Conservation (phyloP, 2,888 invertebrate genomes). For the Diarsia rubi region DNA sequence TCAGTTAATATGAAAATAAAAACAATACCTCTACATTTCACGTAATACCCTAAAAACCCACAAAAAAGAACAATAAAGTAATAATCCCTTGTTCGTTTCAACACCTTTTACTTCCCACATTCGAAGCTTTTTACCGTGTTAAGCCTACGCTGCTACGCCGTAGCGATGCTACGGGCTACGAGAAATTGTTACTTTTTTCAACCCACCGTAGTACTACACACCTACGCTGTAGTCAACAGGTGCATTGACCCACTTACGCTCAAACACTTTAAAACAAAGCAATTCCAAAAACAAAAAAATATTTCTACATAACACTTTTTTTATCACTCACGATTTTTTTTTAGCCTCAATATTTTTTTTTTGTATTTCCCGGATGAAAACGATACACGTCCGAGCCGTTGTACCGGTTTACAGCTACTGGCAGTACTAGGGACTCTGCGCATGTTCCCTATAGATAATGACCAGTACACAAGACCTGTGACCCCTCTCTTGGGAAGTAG, state of each 20-base stretch:
- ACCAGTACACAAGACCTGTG: slow-evolving; percentile 73
- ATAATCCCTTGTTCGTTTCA: neutral
- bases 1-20: neutral
- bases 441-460: slow-evolving; percentile 77
- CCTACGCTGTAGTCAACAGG: slow-evolving; percentile 76
- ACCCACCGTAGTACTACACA: slow-evolving; percentile 62
- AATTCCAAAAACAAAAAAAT: slow-evolving; percentile 11
- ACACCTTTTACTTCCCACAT: slow-evolving; percentile 1
- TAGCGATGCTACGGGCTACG: slow-evolving; percentile 24
- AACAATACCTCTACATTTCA: neutral
- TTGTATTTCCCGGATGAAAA: slow-evolving; percentile 40
- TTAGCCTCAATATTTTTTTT: slow-evolving; percentile 17
- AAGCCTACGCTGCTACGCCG: slow-evolving; percentile 25
- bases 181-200: slow-evolving; percentile 50
- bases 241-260: slow-evolving; percentile 70
- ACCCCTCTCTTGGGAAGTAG: slow-evolving; percentile 51
- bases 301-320: slow-evolving; percentile 19
- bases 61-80: neutral
- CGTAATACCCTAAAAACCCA: neutral
- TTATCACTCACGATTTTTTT: slow-evolving; percentile 41
- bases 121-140: slow-evolving; percentile 1
- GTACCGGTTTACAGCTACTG: slow-evolving; percentile 79
- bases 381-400: slow-evolving; percentile 72
- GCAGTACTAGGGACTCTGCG: slow-evolving; percentile 72
- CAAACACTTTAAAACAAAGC: slow-evolving; percentile 29